phyloP scores from a whole-genome alignment of 2,888 invertebrate genomes.

The Biston betularia region DNA sequence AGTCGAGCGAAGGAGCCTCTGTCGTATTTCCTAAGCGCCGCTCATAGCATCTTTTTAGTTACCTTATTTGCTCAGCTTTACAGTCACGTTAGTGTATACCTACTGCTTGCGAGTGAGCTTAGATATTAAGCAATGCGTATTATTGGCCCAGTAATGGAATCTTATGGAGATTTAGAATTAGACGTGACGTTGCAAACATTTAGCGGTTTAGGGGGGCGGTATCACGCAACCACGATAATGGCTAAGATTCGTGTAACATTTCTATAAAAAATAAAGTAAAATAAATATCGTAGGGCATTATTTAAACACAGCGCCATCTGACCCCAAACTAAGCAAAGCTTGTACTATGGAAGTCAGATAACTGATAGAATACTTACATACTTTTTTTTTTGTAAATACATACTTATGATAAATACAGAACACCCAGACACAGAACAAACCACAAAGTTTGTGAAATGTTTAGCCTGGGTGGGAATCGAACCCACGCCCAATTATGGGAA shows the following conservation, averaged over 20 bases:
- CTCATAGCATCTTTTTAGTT: not conserved
- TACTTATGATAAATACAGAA: no score
- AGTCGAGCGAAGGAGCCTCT: not conserved
- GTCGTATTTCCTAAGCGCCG: not conserved
- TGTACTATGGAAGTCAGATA: no score
- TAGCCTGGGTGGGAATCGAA: no score
- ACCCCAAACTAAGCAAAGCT: no score
- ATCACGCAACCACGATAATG: constrained; percentile 5
- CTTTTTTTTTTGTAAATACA: no score
- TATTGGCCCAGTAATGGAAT: constrained; percentile 35
- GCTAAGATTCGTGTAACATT: not conserved
- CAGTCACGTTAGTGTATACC: not conserved
- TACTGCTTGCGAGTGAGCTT: constrained; percentile 23
- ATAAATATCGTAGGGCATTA: no score
- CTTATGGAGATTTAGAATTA: not conserved
- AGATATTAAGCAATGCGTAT: constrained; percentile 28
- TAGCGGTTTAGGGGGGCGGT: constrained; percentile 4
- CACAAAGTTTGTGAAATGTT: no score
- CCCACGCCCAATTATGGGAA: no score
- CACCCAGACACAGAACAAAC: no score
- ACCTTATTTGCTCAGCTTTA: not conserved
- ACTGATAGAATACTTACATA: no score
- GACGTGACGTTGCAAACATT: constrained; percentile 24
- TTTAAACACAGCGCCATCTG: no score
- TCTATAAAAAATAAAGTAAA: no score